Conservation (phyloP, 1,140 invertebrate species). For the Macrobrachium rosenbergii region DNA sequence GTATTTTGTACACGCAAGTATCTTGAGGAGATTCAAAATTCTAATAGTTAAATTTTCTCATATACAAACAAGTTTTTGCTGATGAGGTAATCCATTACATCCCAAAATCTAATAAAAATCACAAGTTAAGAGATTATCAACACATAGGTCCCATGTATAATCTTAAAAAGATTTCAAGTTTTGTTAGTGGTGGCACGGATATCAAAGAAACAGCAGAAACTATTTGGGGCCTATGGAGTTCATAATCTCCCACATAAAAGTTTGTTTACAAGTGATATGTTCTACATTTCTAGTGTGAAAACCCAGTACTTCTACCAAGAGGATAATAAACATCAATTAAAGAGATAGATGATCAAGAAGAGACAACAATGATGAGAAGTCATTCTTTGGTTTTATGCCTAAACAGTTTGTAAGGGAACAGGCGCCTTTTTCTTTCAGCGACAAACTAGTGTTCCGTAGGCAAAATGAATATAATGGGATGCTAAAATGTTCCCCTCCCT, state of each 20-base stretch:
- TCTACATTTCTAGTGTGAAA: slow-evolving; percentile 51
- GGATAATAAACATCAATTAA: slow-evolving; percentile 34
- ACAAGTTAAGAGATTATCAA: slow-evolving; percentile 14
- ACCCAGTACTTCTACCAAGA: slow-evolving; percentile 43
- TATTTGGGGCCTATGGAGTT: not conserved
- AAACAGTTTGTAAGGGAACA: slow-evolving; percentile 58
- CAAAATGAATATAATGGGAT: not conserved
- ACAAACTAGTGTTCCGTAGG: not conserved
- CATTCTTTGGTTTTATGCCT: slow-evolving; percentile 59
- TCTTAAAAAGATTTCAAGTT: not conserved
- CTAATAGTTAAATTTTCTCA: slow-evolving; percentile 20
- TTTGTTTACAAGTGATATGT: slow-evolving; percentile 58
- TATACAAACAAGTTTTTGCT: slow-evolving; percentile 47
- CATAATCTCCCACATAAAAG: slow-evolving; percentile 16
- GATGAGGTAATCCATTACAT: slow-evolving; percentile 34
- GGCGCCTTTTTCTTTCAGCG: slow-evolving; percentile 39
- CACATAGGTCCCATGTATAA: not conserved
- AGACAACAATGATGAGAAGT: slow-evolving; percentile 38
- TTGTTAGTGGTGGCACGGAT: slow-evolving; percentile 31
- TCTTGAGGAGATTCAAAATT: slow-evolving; percentile 39
- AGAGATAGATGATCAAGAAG: slow-evolving; percentile 24
- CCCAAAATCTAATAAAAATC: slow-evolving; percentile 17
- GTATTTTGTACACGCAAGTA: slow-evolving; percentile 32
- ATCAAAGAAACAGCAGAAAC: not conserved
- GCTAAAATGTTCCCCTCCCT: no score